Evolutionary conservation across 2,113 vertebrate species (phyloP).

Genomic region (Balaeniceps rex): DNA sequence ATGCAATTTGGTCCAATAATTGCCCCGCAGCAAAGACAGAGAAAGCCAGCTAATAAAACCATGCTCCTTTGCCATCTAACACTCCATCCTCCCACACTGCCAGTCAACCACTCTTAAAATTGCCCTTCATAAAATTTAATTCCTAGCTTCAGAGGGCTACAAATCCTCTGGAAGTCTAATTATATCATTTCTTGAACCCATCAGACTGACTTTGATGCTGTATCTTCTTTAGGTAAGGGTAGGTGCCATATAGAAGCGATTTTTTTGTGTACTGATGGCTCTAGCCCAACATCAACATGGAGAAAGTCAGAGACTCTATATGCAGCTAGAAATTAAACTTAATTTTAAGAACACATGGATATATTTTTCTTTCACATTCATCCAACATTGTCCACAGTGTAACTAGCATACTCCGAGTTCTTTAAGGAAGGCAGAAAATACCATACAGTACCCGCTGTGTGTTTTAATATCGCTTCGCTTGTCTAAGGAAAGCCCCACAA

Average conservation of each 20-base stretch:
- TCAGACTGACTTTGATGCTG: neutral
- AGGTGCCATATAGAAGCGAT: neutral
- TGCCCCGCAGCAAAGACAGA: neutral
- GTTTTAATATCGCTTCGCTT: neutral
- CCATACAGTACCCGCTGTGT: neutral
- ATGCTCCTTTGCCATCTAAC: neutral
- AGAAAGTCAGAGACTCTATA: neutral
- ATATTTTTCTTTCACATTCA: constrained; percentile 18
- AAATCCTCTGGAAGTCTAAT: neutral
- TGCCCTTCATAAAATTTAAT: constrained; percentile 1
- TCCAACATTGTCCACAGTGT: constrained; percentile 2
- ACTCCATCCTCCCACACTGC: neutral
- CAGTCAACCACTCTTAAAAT: neutral
- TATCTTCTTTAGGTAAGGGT: constrained; percentile 5
- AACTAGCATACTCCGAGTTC: neutral
- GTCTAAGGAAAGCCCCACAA: constrained; percentile 37
- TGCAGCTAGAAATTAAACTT: constrained; percentile 17
- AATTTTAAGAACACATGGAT: constrained; percentile 26
- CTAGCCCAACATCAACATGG: constrained; percentile 31
- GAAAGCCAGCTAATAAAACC: neutral
- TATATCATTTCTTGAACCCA: neutral
- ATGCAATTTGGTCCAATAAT: neutral
- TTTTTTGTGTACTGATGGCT: constrained; percentile 36
- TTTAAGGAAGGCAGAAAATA: neutral
- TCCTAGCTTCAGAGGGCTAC: constrained; percentile 13